Evolutionary conservation across 2,797 vertebrate genomes (phyloP).

Genomic region (Enteromius thamalakanensis): DNA sequence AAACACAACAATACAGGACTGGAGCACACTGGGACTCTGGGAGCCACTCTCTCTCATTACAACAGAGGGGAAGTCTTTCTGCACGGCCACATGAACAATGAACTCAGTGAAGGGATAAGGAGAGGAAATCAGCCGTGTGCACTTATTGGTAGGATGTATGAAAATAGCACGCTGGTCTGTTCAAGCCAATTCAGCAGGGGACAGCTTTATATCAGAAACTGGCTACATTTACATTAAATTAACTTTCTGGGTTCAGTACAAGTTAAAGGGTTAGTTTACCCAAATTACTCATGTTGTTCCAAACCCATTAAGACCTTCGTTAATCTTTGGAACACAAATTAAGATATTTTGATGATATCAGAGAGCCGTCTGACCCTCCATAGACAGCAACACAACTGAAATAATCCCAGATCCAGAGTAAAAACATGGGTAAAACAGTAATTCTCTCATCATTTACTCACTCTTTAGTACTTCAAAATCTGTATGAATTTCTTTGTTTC

Average conservation of each 20-base stretch:
- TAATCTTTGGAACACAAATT: too few relatives aligned
- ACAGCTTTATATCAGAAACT: slow-evolving; percentile 16
- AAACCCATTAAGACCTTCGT: too few relatives aligned
- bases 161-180: slow-evolving; percentile 51
- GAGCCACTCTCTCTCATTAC: slow-evolving; percentile 41
- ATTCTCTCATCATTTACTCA: too few relatives aligned
- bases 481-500: too few relatives aligned
- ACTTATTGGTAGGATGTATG: slow-evolving; percentile 44
- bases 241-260: not conserved
- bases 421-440: too few relatives aligned
- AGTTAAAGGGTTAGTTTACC: not conserved
- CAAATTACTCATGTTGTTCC: too few relatives aligned
- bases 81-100: slow-evolving; percentile 40
- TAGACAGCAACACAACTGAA: too few relatives aligned
- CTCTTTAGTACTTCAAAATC: too few relatives aligned
- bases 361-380: too few relatives aligned
- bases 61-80: slow-evolving; percentile 31
- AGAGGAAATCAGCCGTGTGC: slow-evolving; percentile 47
- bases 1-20: slow-evolving; percentile 28
- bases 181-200: slow-evolving; percentile 24
- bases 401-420: too few relatives aligned
- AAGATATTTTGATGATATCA: too few relatives aligned
- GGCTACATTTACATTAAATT: not conserved
- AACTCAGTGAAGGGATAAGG: slow-evolving; percentile 47
- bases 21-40: not conserved